These are phyloP conservation scores for Lasiommata megera DNA, from an alignment of 2,888 invertebrate species.

Conservation along the genomic window DNA sequence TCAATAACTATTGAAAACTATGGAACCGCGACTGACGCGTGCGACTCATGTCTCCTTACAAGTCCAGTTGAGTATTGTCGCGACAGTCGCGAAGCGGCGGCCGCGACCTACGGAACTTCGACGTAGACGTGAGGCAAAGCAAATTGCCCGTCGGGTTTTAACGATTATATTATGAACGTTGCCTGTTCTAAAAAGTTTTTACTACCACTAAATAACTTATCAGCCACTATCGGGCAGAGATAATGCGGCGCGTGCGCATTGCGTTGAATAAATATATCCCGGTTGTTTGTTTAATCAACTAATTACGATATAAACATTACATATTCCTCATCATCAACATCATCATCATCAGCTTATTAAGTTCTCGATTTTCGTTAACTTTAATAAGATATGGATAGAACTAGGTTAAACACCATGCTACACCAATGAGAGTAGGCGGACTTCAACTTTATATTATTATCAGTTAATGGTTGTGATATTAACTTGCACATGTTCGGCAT, in stretches of 20 bases:
- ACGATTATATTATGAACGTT: slow-evolving; percentile 1
- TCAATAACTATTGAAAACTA: no score
- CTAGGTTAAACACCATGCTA: no score
- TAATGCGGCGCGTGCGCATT: slow-evolving; percentile 64
- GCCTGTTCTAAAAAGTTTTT: slow-evolving; percentile 32
- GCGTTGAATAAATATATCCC: slow-evolving; percentile 57
- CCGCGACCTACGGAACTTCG: neutral
- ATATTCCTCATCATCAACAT: neutral
- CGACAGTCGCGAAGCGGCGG: neutral
- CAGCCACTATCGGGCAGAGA: slow-evolving; percentile 43
- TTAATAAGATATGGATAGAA: no score
- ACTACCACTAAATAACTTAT: slow-evolving; percentile 39
- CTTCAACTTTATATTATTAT: no score
- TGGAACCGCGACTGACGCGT: no score
- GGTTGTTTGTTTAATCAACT: slow-evolving; percentile 33
- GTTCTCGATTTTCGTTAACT: no score
- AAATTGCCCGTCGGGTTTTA: neutral
- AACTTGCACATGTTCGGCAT: no score
- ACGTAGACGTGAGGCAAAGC: neutral
- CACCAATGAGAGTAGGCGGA: no score
- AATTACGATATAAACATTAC: slow-evolving; percentile 20
- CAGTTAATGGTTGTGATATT: no score
- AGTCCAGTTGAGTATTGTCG: neutral
- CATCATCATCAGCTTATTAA: no score
- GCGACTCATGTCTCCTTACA: neutral